phyloP scores from a whole-genome alignment of 2,888 invertebrate species.

The Andrena chrysosceles region DNA sequence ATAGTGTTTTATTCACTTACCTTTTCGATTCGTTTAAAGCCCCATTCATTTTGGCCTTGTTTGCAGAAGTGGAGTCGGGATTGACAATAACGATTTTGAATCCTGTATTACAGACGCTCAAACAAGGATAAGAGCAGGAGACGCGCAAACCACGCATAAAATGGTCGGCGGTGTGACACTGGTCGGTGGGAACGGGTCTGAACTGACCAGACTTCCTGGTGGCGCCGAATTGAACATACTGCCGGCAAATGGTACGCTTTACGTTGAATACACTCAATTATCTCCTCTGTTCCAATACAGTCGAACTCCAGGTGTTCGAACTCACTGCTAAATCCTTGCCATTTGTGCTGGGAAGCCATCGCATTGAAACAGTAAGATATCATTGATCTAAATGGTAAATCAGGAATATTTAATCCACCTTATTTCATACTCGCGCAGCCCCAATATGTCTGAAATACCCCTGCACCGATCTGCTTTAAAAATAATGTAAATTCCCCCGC shows the following conservation, averaged over 20 bases:
- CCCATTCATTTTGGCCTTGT: too few species aligned
- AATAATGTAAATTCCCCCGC: too few species aligned
- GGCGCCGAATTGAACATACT: constrained; percentile 84
- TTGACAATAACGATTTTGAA: not conserved
- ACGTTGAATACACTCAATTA: constrained; percentile 33
- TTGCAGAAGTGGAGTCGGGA: too few species aligned
- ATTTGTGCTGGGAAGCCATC: not conserved
- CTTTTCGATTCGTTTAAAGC: too few species aligned
- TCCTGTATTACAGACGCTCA: constrained; percentile 77
- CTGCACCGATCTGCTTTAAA: too few species aligned
- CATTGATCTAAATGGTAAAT: too few species aligned
- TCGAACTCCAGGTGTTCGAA: not conserved
- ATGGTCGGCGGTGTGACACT: constrained; percentile 84
- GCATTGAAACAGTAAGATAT: too few species aligned
- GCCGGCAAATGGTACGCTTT: constrained; percentile 83
- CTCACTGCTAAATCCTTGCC: not conserved
- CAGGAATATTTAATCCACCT: too few species aligned
- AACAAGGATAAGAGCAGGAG: constrained; percentile 82
- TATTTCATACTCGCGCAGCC: too few species aligned
- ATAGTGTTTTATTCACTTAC: too few species aligned
- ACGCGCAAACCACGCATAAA: constrained; percentile 83
- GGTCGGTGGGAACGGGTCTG: constrained; percentile 82
- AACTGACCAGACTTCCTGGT: constrained; percentile 83
- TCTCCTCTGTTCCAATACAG: not conserved
- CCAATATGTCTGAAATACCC: too few species aligned